Evolutionary conservation across 1,140 invertebrate genomes (phyloP), one percentile per base, ranked within the genome.

Genomic region (Penaeus japonicus): DNA sequence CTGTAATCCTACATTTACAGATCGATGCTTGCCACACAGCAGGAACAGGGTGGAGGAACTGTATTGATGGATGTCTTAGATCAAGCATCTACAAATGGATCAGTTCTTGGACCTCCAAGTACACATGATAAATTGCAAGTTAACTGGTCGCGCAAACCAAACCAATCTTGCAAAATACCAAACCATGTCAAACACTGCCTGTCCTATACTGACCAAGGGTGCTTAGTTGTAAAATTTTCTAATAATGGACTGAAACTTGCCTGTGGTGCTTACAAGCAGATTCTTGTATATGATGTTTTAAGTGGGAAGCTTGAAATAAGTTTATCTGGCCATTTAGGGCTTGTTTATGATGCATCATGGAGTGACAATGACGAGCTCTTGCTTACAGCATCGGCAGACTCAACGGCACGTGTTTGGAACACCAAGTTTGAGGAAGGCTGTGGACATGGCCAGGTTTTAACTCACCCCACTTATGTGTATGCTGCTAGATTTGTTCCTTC

Each of bases 261-360:
- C 7, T 89, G 87, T 89, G 87, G 87, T n/a, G 39, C 70, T 80
- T 65, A 89, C 20, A 84, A 78, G 20, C 32, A 59, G 32, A 84
- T 89, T 39, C 54, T 84, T n/a, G 54, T 89, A 54, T 85, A 89
- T 79, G 55, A 80, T 80, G 75, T 85, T 30, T 24, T 79, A n/a
- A 35, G 20, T 47, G 87, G 87, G 17, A 30, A 80, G n/a, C 55
- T 84, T 35, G 75, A 80, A 30, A 57, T 79, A 20, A 65, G 32
- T 18, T 53, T 89, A 20, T 39, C 32, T 32, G 87, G 87, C 35
- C 87, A 89, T 39, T 54, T 89, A n/a, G 87, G 87, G n/a, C 83
- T 89, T 20, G 79, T 89, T 55, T 89, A 89, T 89, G 87, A 89
- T 79, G 35, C 84, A 17, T 89, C 70, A 5, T 89, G 87, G 87